A percentile compares a stretch with the other conserved stretches of the same genome.
Conservation (phyloP, 2,888 invertebrate species). For the Thera britannica region DNA sequence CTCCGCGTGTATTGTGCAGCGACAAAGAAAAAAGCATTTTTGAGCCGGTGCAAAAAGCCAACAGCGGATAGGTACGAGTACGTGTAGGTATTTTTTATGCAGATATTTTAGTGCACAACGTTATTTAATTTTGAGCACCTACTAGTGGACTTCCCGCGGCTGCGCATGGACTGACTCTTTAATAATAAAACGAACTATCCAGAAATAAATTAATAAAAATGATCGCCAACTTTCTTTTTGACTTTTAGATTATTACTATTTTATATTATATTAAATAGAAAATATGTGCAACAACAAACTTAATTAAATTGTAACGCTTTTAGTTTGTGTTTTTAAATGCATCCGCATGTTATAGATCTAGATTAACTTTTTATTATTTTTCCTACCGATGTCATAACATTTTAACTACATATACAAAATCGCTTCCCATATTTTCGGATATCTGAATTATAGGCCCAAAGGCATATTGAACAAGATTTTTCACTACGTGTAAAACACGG, state of each 20-base stretch:
- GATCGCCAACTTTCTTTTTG: no score
- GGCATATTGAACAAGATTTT: slow-evolving; percentile 27
- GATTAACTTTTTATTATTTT: no score
- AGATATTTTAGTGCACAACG: background rate
- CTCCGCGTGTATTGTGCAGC: slow-evolving; percentile 36
- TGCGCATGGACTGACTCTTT: background rate
- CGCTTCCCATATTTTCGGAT: slow-evolving; percentile 3
- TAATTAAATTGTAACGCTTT: no score
- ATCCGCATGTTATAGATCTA: no score
- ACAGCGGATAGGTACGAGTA: slow-evolving; percentile 1
- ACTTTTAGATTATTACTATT: no score
- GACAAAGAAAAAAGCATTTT: slow-evolving; percentile 33
- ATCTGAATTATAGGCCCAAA: slow-evolving; percentile 17
- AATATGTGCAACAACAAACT: no score
- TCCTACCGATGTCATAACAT: no score
- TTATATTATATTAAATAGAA: no score
- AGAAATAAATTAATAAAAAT: no score
- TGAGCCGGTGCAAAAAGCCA: slow-evolving; percentile 29
- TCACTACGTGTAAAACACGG: slow-evolving; percentile 21
- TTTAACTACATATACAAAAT: background rate
- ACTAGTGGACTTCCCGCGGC: background rate
- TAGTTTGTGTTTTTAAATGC: no score
- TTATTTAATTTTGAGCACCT: background rate
- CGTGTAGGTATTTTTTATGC: slow-evolving; percentile 13
- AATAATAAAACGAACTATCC: no score